Evolutionary conservation across 2,113 vertebrate genomes (phyloP).

Genomic region (Tachysurus vachellii): DNA sequence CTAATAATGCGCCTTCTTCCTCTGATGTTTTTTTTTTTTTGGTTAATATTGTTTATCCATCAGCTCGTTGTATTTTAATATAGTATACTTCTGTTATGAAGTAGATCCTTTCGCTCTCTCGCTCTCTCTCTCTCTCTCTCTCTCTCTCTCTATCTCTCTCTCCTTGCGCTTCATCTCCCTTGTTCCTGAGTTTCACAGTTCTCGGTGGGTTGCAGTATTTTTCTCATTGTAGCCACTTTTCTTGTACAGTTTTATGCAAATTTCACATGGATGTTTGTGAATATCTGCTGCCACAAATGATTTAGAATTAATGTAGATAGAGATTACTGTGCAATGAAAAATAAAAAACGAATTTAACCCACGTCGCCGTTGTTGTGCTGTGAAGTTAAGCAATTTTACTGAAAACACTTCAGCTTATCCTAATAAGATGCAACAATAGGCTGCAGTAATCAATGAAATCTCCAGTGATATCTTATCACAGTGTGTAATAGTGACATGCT

Average conservation of each 20-base stretch:
- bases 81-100: slow-evolving; percentile 61
- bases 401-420: not conserved
- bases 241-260: slow-evolving; percentile 77
- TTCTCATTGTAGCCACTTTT: slow-evolving; percentile 77
- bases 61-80: slow-evolving; percentile 63
- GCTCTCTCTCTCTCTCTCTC: too few species aligned
- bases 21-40: slow-evolving; percentile 45
- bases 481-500: not conserved
- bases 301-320: slow-evolving; percentile 82
- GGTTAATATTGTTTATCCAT: slow-evolving; percentile 57
- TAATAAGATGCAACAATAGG: not conserved
- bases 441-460: not conserved
- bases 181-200: slow-evolving; percentile 69
- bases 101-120: slow-evolving; percentile 61
- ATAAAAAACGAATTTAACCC: slow-evolving; percentile 69
- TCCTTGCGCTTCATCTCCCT: slow-evolving; percentile 60
- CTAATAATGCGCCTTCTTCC: slow-evolving; percentile 49
- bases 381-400: not conserved
- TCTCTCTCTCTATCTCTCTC: too few species aligned
- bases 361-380: slow-evolving; percentile 48
- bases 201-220: slow-evolving; percentile 77
- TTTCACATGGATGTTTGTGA: slow-evolving; percentile 80
- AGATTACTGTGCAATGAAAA: slow-evolving; percentile 78
- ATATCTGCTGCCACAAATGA: slow-evolving; percentile 78
- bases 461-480: not conserved